Evolutionary conservation across 1,140 invertebrate genomes (phyloP).

Genomic region (Caerostris darwini): DNA sequence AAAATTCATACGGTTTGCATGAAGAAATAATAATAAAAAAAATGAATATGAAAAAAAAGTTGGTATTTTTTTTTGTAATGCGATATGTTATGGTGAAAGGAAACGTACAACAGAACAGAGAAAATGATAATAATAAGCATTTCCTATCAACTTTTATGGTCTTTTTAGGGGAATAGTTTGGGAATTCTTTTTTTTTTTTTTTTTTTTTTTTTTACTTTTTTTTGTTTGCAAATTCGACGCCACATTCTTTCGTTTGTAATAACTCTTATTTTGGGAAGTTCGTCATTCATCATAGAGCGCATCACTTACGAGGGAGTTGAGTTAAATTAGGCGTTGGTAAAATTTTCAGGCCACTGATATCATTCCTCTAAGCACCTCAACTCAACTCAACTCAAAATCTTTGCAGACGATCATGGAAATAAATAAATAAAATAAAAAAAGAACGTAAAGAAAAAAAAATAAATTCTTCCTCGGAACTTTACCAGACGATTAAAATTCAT

Average conservation of each 20-base stretch:
- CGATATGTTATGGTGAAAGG: conserved; percentile 70
- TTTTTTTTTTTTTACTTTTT: background rate
- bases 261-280: conserved; percentile 71
- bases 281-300: conserved; percentile 67
- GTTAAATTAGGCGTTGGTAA: conserved; percentile 77
- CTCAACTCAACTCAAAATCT: conserved; percentile 54
- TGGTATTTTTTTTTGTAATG: conserved; percentile 28
- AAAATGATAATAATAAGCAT: conserved; percentile 78
- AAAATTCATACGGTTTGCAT: background rate
- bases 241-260: conserved; percentile 69
- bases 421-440: background rate
- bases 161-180: conserved; percentile 59
- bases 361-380: conserved; percentile 51
- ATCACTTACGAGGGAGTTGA: conserved; percentile 57
- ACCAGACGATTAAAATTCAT: conserved; percentile 77
- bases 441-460: background rate
- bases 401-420: conserved; percentile 50
- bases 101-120: conserved; percentile 57
- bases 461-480: conserved; percentile 58
- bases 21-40: background rate
- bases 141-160: conserved; percentile 76
- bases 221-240: conserved; percentile 3
- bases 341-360: conserved; percentile 72
- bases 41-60: background rate
- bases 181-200: conserved; percentile 24